Base-by-base conservation (phyloP, 2,113 vertebrate species). In the Isurus oxyrinchus region DNA sequence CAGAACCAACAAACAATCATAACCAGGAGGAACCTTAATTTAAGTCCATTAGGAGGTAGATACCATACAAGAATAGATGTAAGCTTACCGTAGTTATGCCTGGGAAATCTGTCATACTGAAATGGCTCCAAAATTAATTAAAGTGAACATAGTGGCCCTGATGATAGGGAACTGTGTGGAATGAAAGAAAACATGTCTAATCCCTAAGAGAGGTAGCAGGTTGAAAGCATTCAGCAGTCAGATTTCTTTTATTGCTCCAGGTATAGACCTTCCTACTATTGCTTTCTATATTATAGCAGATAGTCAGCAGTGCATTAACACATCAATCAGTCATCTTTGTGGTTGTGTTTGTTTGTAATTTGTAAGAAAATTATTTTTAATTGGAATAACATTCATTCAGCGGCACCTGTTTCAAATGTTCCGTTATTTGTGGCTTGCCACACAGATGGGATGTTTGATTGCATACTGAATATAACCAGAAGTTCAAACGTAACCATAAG, bases 341-440 rank as follows among this genome's bases (percentile, higher is more conserved):
- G 49, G 94, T 94, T 94, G 40, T 19, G 2, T 27, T 95, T 49
- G 63, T 14, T 53, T 49, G 31, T 95, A 67, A 95, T 95, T 69
- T 95, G 94, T 66, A 66, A 49, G 63, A 69, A 69, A 10, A 27
- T 66, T 95, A 95, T 69, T 95, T 61, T 93, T 94, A 66, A 67
- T 66, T 94, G 7, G 19, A 67, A 40, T 31, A 69, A 69, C 11
- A n/a, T 27, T 27, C 55, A 59, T 93, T 94, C 40, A 53, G 14
- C 19, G 31, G n/a, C 63, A 53, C 27, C 63, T 53, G 40, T 69
- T 95, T 49, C 44, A 69, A 95, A 95, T 55, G 25, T 69, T 94
- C 35, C 66, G 63, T 67, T 63, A 40, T 67, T 25, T 63, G 69
- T 49, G 19, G 66, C 4, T 63, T 14, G 40, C n/a, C 94, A 95